phyloP scores from a whole-genome alignment of 2,797 vertebrate species.

The Catharus ustulatus region DNA sequence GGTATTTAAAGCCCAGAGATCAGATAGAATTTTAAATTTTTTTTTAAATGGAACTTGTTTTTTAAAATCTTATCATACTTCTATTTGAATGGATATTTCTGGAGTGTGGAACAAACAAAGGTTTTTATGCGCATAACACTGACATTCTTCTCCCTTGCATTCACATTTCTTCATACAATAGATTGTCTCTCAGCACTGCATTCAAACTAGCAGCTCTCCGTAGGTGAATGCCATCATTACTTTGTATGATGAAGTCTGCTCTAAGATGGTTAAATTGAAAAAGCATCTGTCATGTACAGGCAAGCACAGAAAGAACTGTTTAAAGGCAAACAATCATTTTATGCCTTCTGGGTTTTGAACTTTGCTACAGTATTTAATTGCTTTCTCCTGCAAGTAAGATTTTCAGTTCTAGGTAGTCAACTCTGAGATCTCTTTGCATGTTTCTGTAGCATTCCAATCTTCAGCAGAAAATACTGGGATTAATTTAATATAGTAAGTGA shows the following conservation, averaged over 20 bases:
- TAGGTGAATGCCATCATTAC: conserved; percentile 12
- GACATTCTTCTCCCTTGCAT: neutral
- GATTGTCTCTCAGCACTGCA: neutral
- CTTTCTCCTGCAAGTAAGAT: neutral
- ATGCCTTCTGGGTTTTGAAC: neutral
- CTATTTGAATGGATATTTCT: neutral
- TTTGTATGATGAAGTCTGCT: neutral
- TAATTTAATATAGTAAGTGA: neutral
- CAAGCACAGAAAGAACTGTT: neutral
- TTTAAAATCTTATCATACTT: neutral
- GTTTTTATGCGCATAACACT: neutral
- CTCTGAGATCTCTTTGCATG: neutral
- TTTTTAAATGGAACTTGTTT: neutral
- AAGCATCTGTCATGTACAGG: conserved; percentile 14
- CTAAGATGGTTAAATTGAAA: conserved; percentile 16
- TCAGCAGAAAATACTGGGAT: neutral
- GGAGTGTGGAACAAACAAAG: neutral
- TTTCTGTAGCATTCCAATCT: neutral
- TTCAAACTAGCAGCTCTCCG: neutral
- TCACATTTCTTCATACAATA: neutral
- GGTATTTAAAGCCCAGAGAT: neutral
- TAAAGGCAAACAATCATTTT: neutral
- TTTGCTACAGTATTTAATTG: neutral
- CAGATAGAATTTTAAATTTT: neutral
- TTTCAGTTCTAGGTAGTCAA: neutral